Base-by-base conservation (phyloP, 2,113 vertebrate species). In the Crotalus tigris region DNA sequence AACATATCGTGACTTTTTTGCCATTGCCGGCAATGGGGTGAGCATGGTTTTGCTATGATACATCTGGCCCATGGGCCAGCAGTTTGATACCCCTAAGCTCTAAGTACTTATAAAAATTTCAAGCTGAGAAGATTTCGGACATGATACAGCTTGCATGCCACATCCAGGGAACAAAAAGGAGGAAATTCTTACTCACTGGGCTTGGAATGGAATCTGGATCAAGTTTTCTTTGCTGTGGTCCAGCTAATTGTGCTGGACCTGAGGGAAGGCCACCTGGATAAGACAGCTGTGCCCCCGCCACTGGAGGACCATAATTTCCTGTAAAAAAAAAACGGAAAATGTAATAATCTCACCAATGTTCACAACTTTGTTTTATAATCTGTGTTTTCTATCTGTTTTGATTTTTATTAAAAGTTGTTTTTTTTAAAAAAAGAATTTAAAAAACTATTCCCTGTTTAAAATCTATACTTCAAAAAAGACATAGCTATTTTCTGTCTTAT, bases 161-260 rank as follows among this genome's bases (percentile, higher is more conserved):
- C 4, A n/a, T n/a, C n/a, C 46, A 19, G 46, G 23, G 5, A 89
- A 26, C 3, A 10, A 17, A 57, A 91, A 92, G 44, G 8, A 39
- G 9, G 33, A 90, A 92, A n/a, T 23, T 87, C 58, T 24, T 69
- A 98, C 98, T 98, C 96, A 99, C 99, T 1, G 98, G 98, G 95
- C 99, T 99, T 88, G 99, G 99, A 94, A 99, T 97, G 2, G 98
- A 98, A 94, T 99, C 98, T 0, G 98, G 99, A 95, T 99, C 99
- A 93, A 99, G 97, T 91, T 98, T 99, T 97, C 98, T 99, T 95
- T 98, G 99, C 7, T 97, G 98, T n/a, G 98, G 99, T 13, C 98
- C 98, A 0, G 97, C 81, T 92, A 99, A 97, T 91, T 98, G 98
- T 1, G 97, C 96, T 0, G 97, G 96, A 7, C 97, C 96, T 0